Base-by-base conservation (phyloP, 2,888 invertebrate species). In the Machimus atricapillus region DNA sequence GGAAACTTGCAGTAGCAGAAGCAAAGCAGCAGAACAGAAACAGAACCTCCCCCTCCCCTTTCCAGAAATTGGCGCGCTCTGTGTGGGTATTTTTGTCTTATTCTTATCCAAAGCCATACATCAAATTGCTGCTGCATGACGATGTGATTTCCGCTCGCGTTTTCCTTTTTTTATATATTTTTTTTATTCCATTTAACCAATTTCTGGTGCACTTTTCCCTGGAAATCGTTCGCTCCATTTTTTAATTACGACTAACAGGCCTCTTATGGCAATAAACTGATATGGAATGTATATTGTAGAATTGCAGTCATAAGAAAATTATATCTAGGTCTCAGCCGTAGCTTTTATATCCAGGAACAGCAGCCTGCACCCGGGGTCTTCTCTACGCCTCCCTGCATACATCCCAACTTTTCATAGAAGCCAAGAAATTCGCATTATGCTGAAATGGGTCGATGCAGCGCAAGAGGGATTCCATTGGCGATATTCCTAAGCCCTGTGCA, bases 51-150 rank as follows among this genome's bases (percentile, higher is more conserved):
- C 37, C 14, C 43, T 23, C 78, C 79, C 31, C 79, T 79, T 12
- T 66, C 66, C 37, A 9, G 19, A 19, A 56, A n/a, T 8, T 27
- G 66, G 12, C 19, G 23, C 27, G 12, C 66, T 12, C 66, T 66
- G 66, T 66, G 66, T 27, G 66, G 66, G 66, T 66, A 66, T 66
- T 66, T 66, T 66, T 66, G 66, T 37, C 78, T 78, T 77, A 27
- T 74, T 76, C 76, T 76, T 66, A 66, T 66, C 66, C 76, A 76
- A 16, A 76, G 76, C 34, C 34, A 76, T 76, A 76, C 76, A 76
- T 76, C 76, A 76, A 37, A 37, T 37, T 76, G 76, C 76, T 76
- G 76, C 76, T 66, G 66, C 66, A 66, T 66, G 66, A 66, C 66
- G 27, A 66, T 66, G 66, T 66, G 66, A 66, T 66, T 66, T 66